These are phyloP conservation scores for Simalia tracyae DNA, from an alignment of 2,797 vertebrate species.

Conservation along the genomic window DNA sequence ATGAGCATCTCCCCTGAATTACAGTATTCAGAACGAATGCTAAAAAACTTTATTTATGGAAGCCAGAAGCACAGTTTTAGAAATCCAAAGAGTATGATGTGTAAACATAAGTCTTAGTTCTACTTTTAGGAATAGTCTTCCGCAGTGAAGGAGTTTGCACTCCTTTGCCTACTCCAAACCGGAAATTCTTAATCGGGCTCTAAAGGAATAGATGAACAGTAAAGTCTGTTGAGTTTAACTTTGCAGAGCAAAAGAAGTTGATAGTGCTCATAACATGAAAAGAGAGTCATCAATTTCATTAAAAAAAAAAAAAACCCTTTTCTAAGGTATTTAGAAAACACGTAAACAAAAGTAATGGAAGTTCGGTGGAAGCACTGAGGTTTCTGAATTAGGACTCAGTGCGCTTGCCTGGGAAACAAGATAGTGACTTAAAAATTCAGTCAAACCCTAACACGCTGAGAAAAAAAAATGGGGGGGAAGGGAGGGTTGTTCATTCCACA, in stretches of 20 bases:
- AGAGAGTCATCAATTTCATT: not conserved
- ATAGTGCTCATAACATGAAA: slow-evolving; percentile 30
- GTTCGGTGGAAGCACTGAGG: slow-evolving; percentile 13
- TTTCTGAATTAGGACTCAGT: slow-evolving; percentile 8
- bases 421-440: slow-evolving; percentile 13
- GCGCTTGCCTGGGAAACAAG: slow-evolving; percentile 39
- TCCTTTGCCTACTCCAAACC: slow-evolving; percentile 56
- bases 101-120: slow-evolving; percentile 42
- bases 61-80: slow-evolving; percentile 52
- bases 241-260: slow-evolving; percentile 48
- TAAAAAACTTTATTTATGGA: slow-evolving; percentile 51
- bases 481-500: slow-evolving; percentile 9
- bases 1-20: slow-evolving; percentile 27
- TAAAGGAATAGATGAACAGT: slow-evolving; percentile 61
- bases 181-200: slow-evolving; percentile 71
- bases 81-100: slow-evolving; percentile 65
- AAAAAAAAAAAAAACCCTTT: slow-evolving; percentile 20
- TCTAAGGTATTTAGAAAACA: not conserved
- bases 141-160: slow-evolving; percentile 54
- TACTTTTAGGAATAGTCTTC: slow-evolving; percentile 67
- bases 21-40: slow-evolving; percentile 41
- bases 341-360: slow-evolving; percentile 13
- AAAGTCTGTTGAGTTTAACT: slow-evolving; percentile 54
- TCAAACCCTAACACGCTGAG: not conserved
- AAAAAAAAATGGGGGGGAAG: slow-evolving; percentile 4